Evolutionary conservation across 2,113 vertebrate genomes (phyloP), one percentile per base, ranked within the genome.

Genomic region (Cariama cristata): DNA sequence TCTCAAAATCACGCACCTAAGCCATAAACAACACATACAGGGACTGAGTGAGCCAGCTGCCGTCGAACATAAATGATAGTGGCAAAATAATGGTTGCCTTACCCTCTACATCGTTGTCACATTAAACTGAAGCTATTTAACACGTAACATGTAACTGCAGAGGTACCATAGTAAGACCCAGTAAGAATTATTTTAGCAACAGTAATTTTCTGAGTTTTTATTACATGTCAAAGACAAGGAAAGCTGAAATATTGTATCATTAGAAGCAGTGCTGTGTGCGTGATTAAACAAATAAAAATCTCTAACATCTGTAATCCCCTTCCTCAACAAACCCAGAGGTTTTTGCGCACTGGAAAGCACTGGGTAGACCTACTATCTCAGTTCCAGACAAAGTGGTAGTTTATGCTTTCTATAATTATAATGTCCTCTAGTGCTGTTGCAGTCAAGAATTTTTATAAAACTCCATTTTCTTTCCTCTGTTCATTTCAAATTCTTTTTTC

Each of bases 291-390:
- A 86, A 52, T 16, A 72, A 28, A 21, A 13, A 74, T 69, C 58
- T 22, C 38, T 60, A 75, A 72, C 2, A 1, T 20, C n/a, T 58
- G 22, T 49, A 83, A 58, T 9, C 16, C 33, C 12, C 19, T 73
- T 79, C 26, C 16, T 71, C 0, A 0, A 42, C 10, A 83, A 60
- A 66, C 32, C 22, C 18, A 18, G 7, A 0, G 0, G 1, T 0
- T n/a, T 86, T 81, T 86, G 8, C 15, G 52, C 8, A 53, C 15
- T 59, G 28, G n/a, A 80, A 93, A 90, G 32, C n/a, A 63, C 26
- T 32, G 12, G n/a, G 24, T 42, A 69, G 32, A 77, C 11, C 30
- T 67, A 27, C 26, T 40, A 38, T 74, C 14, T 28, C 35, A 60
- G 19, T 64, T 86, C 12, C 30, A 88, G 72, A 21, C 44, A 56